Evolutionary conservation across 1,140 invertebrate genomes (phyloP), one percentile per base, ranked within the genome.

Genomic region (Trachymyrmex cornetzi): DNA sequence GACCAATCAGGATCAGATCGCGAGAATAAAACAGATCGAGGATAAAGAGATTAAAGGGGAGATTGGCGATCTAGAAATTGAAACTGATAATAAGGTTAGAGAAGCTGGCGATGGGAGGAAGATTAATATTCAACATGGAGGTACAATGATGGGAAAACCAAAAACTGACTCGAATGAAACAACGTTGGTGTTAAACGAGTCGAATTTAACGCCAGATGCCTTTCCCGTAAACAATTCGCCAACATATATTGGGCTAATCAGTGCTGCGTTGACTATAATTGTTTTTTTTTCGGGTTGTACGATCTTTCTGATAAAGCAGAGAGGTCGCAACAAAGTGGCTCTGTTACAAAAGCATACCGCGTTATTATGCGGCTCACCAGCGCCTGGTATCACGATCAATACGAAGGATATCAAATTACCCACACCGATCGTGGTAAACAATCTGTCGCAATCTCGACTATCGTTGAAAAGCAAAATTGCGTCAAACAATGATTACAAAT

Each of bases 201-300:
- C 94, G 0, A 96, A 96, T 88, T 93, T 96, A 5, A 96, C 96
- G 0, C 96, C 97, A 30, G 96, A 96, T 38, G 97, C 97, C 38
- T 97, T 97, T 91, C 96, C 96, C 0, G 96, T 97, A 74, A 96
- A 95, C 86, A 95, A 96, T 94, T 94, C 97, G 0, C 96, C 97
- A 93, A 96, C 97, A 0, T 98, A 98, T 91, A 97, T 98, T 48
- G 98, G 98, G 0, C 95, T 98, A 53, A 97, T 98, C 30, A 98
- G 98, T 74, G 98, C 98, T 0, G 97, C 97, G 0, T 92, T 98
- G 61, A 98, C 97, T 0, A 97, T 98, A 77, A 96, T 97, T 2
- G 96, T 97, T 0, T 94, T 98, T 0, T 94, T 98, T 2, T 92
- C 97, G n/a, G 97, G 96, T 4, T 96, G 97, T 90, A 97, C 96